Evolutionary conservation across 2,113 vertebrate species (phyloP).

Genomic region (Callipepla squamata): DNA sequence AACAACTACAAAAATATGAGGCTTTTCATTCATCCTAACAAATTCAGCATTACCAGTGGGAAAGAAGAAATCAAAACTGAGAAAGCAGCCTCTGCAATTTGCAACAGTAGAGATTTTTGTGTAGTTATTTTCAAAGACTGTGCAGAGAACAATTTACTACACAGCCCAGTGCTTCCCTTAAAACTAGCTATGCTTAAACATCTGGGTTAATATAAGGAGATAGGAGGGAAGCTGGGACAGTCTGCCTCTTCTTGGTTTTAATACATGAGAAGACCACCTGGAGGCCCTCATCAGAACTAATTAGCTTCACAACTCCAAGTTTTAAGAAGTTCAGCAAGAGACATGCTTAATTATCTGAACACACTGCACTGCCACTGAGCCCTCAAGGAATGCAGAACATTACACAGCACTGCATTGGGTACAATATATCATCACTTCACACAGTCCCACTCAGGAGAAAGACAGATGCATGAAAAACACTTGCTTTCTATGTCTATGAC

Average conservation of each 20-base stretch:
- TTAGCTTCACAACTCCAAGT: neutral
- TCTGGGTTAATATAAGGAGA: neutral
- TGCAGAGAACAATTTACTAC: neutral
- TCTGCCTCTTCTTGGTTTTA: neutral
- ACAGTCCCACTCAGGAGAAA: neutral
- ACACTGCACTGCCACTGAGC: accelerated
- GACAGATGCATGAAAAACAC: neutral
- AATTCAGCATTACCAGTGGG: neutral
- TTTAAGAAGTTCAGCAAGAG: neutral
- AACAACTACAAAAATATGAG: neutral
- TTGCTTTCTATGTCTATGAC: neutral
- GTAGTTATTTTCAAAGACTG: neutral
- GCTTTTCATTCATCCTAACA: neutral
- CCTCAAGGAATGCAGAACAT: neutral
- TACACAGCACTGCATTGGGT: neutral
- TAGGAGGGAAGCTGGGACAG: neutral
- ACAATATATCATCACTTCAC: accelerated
- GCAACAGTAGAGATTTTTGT: neutral
- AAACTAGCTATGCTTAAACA: neutral
- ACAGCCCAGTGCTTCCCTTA: neutral
- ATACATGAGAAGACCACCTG: neutral
- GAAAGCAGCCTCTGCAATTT: neutral
- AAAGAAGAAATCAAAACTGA: neutral
- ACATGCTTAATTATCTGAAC: neutral
- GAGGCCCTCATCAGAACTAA: neutral